Conservation (phyloP, 2,888 invertebrate genomes). For the Encarsia formosa region DNA sequence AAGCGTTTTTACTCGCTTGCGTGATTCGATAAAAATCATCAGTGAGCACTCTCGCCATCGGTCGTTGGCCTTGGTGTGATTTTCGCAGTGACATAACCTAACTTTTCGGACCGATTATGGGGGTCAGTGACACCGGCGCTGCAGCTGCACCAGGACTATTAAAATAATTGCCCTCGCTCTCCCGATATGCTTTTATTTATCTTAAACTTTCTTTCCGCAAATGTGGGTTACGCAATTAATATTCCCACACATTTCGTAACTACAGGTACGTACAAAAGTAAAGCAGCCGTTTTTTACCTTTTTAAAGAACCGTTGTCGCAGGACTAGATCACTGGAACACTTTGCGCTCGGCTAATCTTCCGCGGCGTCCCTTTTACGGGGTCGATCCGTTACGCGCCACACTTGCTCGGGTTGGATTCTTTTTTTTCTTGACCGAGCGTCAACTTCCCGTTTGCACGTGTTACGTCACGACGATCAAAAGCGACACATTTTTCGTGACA, state of each 20-base stretch:
- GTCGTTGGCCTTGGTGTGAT: not conserved
- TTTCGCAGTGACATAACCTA: too few species aligned
- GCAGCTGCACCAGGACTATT: too few species aligned
- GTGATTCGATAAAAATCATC: too few species aligned
- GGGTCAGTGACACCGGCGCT: too few species aligned
- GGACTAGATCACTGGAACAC: not conserved
- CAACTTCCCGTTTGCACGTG: not conserved
- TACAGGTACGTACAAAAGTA: too few species aligned
- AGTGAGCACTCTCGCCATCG: too few species aligned
- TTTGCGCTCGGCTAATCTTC: not conserved
- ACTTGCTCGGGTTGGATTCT: not conserved
- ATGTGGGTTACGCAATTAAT: not conserved
- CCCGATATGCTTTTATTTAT: conserved; percentile 7
- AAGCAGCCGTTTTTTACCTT: too few species aligned
- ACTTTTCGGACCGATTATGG: too few species aligned
- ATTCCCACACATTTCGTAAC: too few species aligned
- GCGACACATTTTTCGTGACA: too few species aligned
- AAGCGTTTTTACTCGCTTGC: too few species aligned
- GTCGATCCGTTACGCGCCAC: not conserved
- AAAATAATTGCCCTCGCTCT: conserved; percentile 2
- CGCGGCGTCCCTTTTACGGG: not conserved
- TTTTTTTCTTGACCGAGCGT: not conserved
- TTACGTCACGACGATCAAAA: too few species aligned
- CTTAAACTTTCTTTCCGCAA: conserved; percentile 11
- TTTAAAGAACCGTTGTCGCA: not conserved